Conservation (phyloP, 2,888 invertebrate genomes). For the Notodonta dromedarius region DNA sequence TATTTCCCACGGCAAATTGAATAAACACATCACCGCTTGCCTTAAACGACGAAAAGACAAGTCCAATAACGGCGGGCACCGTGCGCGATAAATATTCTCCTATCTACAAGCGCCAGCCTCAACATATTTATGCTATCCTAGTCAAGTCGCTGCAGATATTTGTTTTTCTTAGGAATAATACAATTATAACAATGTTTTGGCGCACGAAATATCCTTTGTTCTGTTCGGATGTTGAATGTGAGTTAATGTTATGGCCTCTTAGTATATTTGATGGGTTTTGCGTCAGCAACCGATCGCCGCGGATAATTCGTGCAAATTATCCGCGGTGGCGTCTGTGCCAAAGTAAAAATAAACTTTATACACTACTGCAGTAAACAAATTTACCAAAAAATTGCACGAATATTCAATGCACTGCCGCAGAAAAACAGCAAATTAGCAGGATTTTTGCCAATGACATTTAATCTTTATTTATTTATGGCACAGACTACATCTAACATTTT, state of each 20-base stretch:
- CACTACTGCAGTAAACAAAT: too few species aligned
- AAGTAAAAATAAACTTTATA: background rate
- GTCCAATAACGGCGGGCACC: slow-evolving; percentile 72
- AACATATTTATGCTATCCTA: slow-evolving; percentile 64
- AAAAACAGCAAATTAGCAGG: too few species aligned
- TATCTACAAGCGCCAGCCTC: slow-evolving; percentile 58
- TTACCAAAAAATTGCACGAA: too few species aligned
- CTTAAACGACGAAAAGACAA: slow-evolving; percentile 80
- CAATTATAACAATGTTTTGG: slow-evolving; percentile 33
- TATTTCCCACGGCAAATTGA: slow-evolving; percentile 78
- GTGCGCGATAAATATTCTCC: slow-evolving; percentile 74
- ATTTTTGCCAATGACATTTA: too few species aligned
- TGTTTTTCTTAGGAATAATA: slow-evolving; percentile 47
- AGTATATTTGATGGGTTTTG: slow-evolving; percentile 1
- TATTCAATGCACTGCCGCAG: too few species aligned
- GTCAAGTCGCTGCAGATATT: slow-evolving; percentile 53
- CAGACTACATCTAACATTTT: too few species aligned
- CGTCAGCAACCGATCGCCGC: too few species aligned
- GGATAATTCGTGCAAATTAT: too few species aligned
- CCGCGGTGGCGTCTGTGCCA: background rate
- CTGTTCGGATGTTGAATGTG: slow-evolving; percentile 15
- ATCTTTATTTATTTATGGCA: too few species aligned
- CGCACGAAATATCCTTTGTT: slow-evolving; percentile 27
- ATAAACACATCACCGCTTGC: slow-evolving; percentile 79
- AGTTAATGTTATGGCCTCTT: slow-evolving; percentile 2